Base-by-base conservation (phyloP, 2,888 invertebrate species). In the Spodoptera littoralis region DNA sequence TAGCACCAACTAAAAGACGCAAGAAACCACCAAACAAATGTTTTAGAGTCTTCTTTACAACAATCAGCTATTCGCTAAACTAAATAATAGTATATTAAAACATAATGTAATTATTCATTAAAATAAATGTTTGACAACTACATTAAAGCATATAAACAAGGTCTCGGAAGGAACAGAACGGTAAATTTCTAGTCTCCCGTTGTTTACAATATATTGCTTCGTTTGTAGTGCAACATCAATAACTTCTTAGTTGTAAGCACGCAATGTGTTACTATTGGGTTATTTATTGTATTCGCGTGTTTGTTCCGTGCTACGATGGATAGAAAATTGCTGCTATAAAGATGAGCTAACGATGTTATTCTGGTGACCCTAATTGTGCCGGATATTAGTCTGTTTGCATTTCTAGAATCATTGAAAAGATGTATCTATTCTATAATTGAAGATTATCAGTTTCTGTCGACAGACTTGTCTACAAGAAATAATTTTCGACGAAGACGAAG, bases 271-370 rank as follows among this genome's bases (percentile, higher is more conserved):
- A 47, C 61, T 24, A 47, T 54, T 22, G 13, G 4, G 47, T 54
- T 60, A 65, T 74, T 72, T 72, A 74, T 72, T 65, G 49, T 72
- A 58, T 65, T 69, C 51, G 72, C 72, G 60, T 72, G 74, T 60
- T 72, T 57, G 59, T 72, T 73, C 74, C 58, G 57, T 66, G 56
- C 62, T 58, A 41, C 45, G 54, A 60, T 56, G 57, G 49, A 57
- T 57, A 50, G 47, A 73, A 69, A 36, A 73, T 54, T 54, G 44
- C 30, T 30, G 63, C 63, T 36, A 68, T 73, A 73, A 69, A 60
- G 44, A 72, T 61, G 60, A 61, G 41, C 67, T 46, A 64, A 60
- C 74, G 45, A 74, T 49, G 1, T 45, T 59, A 73, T 63, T 63
- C 69, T 73, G 74, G 71, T 72, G n/a, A 72, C 49, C 45, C 52